Evolutionary conservation across 2,113 vertebrate genomes (phyloP), one percentile per base, ranked within the genome.

Genomic region (Gobio gobio): DNA sequence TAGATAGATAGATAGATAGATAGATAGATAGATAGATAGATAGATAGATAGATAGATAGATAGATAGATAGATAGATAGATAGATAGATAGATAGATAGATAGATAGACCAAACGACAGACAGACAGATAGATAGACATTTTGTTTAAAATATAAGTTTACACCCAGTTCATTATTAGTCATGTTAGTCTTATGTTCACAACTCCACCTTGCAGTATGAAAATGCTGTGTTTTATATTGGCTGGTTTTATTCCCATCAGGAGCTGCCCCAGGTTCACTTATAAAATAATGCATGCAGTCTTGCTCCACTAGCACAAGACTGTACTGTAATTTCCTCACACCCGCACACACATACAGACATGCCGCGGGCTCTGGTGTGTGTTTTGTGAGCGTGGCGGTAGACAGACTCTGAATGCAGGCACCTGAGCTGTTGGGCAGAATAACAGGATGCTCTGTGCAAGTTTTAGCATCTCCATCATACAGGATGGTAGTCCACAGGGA

Each of bases 221-320:
- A 91, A 72, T 63, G 87, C 84, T n/a, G n/a, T 76, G 84, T 77
- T 86, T 91, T 92, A 89, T 88, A 91, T 90, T 89, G 86, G 80
- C 84, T 82, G 74, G 33, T 78, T 83, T 29, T 86, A 56, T 83
- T 92, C 90, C 89, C 90, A 63, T 43, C 78, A 88, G 92, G 73
- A 92, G 18, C 72, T 83, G 83, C 88, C 87, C 33, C 18, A 10
- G 87, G 88, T 90, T 91, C 86, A 93, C 78, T 82, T 84, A 61
- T 80, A 87, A 87, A 84, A 85, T 92, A 91, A 93, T 92, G 83
- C 84, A 92, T 92, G 89, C 91, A 88, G 88, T 88, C 59, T 82
- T 84, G n/a, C 88, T 84, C 86, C 86, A 79, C 86, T 80, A 89
- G 88, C 89, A 86, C 87, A 87, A 86, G 84, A 85, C 83, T 86